Base-by-base conservation (phyloP, 2,797 vertebrate species). In the Neosilurus hyrtlii region DNA sequence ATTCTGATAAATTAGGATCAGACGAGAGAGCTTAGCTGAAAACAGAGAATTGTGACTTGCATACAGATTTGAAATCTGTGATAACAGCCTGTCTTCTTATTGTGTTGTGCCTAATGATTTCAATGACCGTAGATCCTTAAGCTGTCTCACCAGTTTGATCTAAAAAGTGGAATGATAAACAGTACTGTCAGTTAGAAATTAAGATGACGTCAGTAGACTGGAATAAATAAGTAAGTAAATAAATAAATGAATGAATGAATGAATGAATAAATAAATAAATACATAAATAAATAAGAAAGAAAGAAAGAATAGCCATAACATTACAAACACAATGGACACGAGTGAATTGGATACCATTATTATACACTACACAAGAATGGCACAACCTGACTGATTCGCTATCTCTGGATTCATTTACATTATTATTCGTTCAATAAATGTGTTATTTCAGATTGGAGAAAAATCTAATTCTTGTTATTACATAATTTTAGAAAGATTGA, bases 101-200 rank as follows among this genome's bases (percentile, higher is more conserved):
- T 70, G 66, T 68, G 54, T 57, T 52, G 80, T 72, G 67, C 52
- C 76, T 65, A 66, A 66, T 22, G 43, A 65, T 72, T 71, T 73
- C 37, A 73, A 49, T 73, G 24, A 37, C 80, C 37, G 18, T 63
- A 51, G 57, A 77, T 63, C 37, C 14, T 2, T 30, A 49, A 24
- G 14, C 59, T 49, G 59, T 49, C 75, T 26, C 59, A 24, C 3
- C n/a, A 77, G 35, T 49, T 37, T 24, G 75, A 77, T 24, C 12
- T 77, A 62, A 77, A 63, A 62, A 63, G 14, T 37, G 43, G 22
- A 61, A 76, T 76, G 30, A 22, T 18, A 74, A 43, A 76, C 20
- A 76, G 30, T 12, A 76, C 37, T 43, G 18, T 61, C 18, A 22
- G n/a, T 30, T 18, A 16, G 9, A 35, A 35, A 16, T 12, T 22